These are phyloP conservation scores for Lagodon rhomboides DNA, from an alignment of 2,797 vertebrate species.

Conservation along the genomic window DNA sequence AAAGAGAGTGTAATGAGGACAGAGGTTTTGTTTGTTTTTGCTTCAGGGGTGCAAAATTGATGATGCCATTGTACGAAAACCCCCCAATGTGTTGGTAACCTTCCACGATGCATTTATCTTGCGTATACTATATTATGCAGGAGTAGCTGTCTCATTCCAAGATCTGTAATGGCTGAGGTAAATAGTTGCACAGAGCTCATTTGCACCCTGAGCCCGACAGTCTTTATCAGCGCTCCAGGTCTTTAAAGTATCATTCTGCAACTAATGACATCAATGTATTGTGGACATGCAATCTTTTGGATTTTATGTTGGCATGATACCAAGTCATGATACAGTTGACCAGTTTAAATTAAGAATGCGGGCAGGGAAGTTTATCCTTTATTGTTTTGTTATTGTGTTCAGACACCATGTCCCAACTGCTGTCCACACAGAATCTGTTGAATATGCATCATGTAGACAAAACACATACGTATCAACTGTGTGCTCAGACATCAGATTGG, in stretches of 20 bases:
- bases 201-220: too few relatives aligned
- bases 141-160: background rate
- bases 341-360: background rate
- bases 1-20: background rate
- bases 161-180: background rate
- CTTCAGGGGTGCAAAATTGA: background rate
- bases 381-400: background rate
- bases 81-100: background rate
- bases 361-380: background rate
- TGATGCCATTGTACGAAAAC: background rate
- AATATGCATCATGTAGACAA: too few relatives aligned
- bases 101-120: background rate
- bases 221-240: background rate
- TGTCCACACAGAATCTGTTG: too few relatives aligned
- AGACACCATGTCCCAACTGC: too few relatives aligned
- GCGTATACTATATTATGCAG: background rate
- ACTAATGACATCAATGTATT: background rate
- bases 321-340: background rate
- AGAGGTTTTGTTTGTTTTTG: conserved; percentile 23
- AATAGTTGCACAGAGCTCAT: background rate
- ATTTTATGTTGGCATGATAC: background rate
- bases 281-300: background rate
- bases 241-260: background rate
- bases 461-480: too few relatives aligned
- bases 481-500: too few relatives aligned